A percentile compares a stretch with the other conserved stretches of the same genome.
phyloP scores from a whole-genome alignment of 2,888 invertebrate genomes.

The Strigamia crassipes region DNA sequence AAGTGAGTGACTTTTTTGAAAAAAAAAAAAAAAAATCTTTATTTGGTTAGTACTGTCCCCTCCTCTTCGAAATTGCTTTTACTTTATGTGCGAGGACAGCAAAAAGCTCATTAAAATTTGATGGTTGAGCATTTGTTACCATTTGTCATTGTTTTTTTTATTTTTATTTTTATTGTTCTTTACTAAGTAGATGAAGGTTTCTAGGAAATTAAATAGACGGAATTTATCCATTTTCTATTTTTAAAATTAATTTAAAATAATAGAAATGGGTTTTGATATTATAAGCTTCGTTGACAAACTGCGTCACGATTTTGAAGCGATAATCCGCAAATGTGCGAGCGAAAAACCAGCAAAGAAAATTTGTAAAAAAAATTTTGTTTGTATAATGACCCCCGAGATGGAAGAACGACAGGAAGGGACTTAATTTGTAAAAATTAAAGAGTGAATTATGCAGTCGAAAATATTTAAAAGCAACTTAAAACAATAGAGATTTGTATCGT shows the following conservation, averaged over 20 bases:
- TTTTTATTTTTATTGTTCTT: constrained; percentile 18
- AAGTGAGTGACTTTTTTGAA: no score
- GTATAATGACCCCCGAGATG: neutral
- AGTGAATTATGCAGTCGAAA: neutral
- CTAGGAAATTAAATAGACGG: neutral
- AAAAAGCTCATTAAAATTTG: neutral
- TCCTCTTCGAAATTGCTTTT: neutral
- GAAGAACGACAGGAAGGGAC: neutral
- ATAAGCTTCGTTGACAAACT: no score
- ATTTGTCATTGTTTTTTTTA: neutral
- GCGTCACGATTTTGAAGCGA: no score
- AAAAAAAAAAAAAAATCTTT: no score
- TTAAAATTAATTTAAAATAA: no score
- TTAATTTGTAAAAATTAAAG: neutral
- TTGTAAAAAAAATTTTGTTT: neutral
- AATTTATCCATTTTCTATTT: no score
- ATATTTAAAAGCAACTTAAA: neutral
- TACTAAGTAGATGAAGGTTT: neutral
- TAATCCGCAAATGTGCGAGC: no score
- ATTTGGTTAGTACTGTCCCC: neutral
- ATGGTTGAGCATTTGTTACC: constrained; percentile 22
- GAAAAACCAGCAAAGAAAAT: no score
- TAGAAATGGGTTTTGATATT: no score
- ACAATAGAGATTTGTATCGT: constrained; percentile 12
- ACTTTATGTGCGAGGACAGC: neutral